A percentile compares a stretch with the other conserved stretches of the same genome.
Evolutionary conservation across 2,888 invertebrate species (phyloP).

Genomic region (Encarsia formosa): DNA sequence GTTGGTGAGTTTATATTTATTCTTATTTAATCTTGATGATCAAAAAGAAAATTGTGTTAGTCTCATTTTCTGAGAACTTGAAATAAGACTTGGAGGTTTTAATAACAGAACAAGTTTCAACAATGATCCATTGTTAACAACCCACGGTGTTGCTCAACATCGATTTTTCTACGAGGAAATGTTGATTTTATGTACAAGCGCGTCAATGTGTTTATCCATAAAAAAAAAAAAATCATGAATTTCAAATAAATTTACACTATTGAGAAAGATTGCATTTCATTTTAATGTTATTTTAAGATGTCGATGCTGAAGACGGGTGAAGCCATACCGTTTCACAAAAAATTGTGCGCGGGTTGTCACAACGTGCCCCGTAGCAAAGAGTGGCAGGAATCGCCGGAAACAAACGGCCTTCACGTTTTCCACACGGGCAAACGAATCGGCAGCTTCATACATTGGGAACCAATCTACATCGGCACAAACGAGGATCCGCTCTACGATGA

Average conservation of each 20-base stretch:
- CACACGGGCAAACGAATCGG: conserved; percentile 79
- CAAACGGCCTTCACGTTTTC: conserved; percentile 71
- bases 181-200: no score
- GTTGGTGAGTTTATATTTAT: conserved; percentile 44
- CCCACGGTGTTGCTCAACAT: no score
- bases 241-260: no score
- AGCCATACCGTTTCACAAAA: conserved; percentile 89
- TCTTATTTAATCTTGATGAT: background rate
- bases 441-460: conserved; percentile 83
- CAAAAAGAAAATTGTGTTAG: no score
- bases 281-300: conserved; percentile 53
- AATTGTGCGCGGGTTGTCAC: conserved; percentile 83
- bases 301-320: conserved; percentile 71
- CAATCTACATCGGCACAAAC: conserved; percentile 88
- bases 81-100: no score
- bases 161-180: no score
- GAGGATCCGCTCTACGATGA: conserved; percentile 86
- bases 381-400: conserved; percentile 74
- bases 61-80: no score
- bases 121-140: no score
- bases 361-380: conserved; percentile 81
- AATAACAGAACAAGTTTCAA: no score
- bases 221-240: no score
- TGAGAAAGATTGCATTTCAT: no score
- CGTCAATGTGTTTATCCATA: no score